These are phyloP conservation scores for Onychomys torridus DNA, from an alignment of 2,797 vertebrate genomes.

Conservation along the genomic window DNA sequence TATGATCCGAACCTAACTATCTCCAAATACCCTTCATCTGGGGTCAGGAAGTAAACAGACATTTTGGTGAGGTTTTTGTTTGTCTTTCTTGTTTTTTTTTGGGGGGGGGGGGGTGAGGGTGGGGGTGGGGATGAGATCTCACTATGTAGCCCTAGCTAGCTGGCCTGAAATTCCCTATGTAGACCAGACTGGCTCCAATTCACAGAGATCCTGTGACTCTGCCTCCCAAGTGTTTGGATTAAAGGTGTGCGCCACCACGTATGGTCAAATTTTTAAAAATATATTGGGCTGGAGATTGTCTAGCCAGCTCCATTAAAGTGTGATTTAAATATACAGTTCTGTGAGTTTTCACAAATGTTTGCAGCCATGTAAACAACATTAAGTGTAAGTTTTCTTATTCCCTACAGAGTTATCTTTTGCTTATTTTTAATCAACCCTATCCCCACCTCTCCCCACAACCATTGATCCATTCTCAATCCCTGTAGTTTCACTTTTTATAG, in stretches of 20 bases:
- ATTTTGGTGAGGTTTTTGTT: too few relatives aligned
- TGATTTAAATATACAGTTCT: not conserved
- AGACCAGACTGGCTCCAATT: not conserved
- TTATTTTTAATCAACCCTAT: not conserved
- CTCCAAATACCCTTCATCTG: not conserved
- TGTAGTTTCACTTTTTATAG: not conserved
- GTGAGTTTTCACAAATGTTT: conserved; percentile 32
- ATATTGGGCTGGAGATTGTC: not conserved
- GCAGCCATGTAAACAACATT: not conserved
- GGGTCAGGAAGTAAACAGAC: too few relatives aligned
- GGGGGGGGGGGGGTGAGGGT: too few relatives aligned
- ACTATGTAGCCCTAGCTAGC: not conserved
- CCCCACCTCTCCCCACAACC: not conserved
- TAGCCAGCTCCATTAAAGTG: not conserved
- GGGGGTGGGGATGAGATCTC: too few relatives aligned
- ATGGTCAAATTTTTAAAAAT: not conserved
- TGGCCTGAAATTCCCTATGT: not conserved
- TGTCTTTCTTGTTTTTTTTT: too few relatives aligned
- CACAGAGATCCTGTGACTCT: not conserved
- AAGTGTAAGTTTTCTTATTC: not conserved
- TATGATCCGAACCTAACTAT: not conserved
- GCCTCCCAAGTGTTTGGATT: not conserved
- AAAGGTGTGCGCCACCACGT: rapidly evolving
- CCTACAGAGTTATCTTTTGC: not conserved
- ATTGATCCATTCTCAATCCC: not conserved